Base-by-base conservation (phyloP, 2,888 invertebrate species). In the Drosophila ochracea region DNA sequence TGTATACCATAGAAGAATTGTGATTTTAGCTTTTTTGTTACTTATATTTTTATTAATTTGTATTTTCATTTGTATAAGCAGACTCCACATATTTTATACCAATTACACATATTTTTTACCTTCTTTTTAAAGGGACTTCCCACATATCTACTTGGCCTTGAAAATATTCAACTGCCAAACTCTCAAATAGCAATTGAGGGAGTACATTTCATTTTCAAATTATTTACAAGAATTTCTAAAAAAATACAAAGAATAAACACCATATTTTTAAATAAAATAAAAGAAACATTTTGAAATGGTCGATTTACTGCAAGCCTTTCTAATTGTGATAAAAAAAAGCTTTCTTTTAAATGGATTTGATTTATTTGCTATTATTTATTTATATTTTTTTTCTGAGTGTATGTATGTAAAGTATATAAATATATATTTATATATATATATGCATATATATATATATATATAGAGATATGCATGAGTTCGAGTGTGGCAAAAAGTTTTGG, bases 401-500 rank as follows among this genome's bases (percentile, higher is more conserved):
- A 41, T 41, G 1, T 10, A n/a, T n/a, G 1, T 41, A 39, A 28
- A 28, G 28, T 39, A 16, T 16, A 16, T 5, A 7, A 9, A 3
- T 39, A 39, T 19, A 13, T 2, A 13, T 13, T 4, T 4, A 31
- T 54, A 7, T 0, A 4, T 19, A 19, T 39, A 35, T 13, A 13
- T 13, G 6, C 1, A 35, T 13, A 11, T 4, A 31, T 54, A 60
- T 37, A 39, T 21, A 49, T 41, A 60, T 39, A 50, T 35, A 57
- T 33, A 63, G 35, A 39, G 28, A 39, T 33, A 33, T 59, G 9
- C 13, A 31, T 57, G 57, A 47, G 35, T 41, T 37, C n/a, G 68
- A 53, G 57, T 59, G 65, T 68, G 70, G 73, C 67, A 55, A 70
- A 67, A 76, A 77, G 69, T 87, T 84, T 74, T 61, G 62, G 66